phyloP scores from a whole-genome alignment of 2,888 invertebrate genomes.

The Calameuta filiformis region DNA sequence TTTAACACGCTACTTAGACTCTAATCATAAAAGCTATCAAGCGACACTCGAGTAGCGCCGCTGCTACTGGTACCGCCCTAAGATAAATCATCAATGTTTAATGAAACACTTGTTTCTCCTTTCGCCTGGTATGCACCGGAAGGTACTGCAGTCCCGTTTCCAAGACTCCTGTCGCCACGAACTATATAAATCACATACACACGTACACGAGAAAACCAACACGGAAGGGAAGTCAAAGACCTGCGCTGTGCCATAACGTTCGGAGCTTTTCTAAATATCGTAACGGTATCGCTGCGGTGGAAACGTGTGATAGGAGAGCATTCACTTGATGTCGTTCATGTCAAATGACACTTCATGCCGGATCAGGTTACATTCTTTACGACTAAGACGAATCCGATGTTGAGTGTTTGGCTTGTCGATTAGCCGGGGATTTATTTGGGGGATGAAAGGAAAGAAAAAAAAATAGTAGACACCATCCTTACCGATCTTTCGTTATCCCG shows the following conservation, averaged over 20 bases:
- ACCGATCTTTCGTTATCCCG: neutral
- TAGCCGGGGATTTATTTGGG: constrained; percentile 25
- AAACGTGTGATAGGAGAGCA: constrained; percentile 28
- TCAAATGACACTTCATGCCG: constrained; percentile 49
- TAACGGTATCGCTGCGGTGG: constrained; percentile 23
- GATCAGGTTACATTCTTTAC: constrained; percentile 44
- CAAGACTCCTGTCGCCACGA: neutral
- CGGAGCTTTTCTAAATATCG: constrained; percentile 54
- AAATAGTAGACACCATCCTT: neutral
- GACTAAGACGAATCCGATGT: neutral
- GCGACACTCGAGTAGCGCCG: constrained; percentile 15
- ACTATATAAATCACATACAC: neutral
- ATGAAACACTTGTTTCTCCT: constrained; percentile 12
- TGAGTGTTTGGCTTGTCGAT: constrained; percentile 42
- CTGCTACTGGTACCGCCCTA: neutral
- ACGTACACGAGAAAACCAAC: neutral
- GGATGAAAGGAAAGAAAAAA: neutral
- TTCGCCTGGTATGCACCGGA: neutral
- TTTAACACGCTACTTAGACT: constrained; percentile 5
- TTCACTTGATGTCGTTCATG: constrained; percentile 46
- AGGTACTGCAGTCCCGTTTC: neutral
- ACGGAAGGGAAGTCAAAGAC: constrained; percentile 22
- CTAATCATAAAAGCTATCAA: constrained; percentile 20
- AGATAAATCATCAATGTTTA: constrained; percentile 1
- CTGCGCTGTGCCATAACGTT: constrained; percentile 16